Evolutionary conservation across 2,888 invertebrate species (phyloP).

Genomic region (Mimachlamys varia): DNA sequence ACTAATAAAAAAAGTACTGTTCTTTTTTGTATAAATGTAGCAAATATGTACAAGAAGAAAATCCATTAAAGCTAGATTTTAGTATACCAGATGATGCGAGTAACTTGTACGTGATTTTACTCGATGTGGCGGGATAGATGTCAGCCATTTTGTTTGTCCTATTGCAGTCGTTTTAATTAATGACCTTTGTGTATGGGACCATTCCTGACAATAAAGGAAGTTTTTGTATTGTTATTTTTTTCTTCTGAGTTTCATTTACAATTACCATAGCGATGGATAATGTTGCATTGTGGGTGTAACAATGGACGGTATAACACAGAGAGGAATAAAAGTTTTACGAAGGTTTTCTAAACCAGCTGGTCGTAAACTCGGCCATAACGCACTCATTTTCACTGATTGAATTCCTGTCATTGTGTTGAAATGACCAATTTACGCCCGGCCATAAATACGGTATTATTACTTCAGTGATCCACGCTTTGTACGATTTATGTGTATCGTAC

Average conservation of each 20-base stretch:
- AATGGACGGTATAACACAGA: neutral
- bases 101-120: neutral
- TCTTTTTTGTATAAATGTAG: neutral
- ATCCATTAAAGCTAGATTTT: neutral
- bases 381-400: neutral
- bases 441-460: conserved; percentile 1
- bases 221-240: conserved; percentile 9
- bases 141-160: neutral
- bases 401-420: neutral
- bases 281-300: conserved; percentile 30
- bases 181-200: neutral
- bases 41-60: neutral
- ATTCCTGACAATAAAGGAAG: neutral
- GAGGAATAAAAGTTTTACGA: neutral
- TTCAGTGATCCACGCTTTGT: neutral
- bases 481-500: conserved; percentile 14
- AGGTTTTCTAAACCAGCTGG: conserved; percentile 11
- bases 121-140: neutral
- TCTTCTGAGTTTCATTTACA: neutral
- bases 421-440: conserved; percentile 22
- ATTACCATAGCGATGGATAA: conserved; percentile 12
- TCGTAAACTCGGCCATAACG: conserved; percentile 14
- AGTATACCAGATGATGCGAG: neutral
- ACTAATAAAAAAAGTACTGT: neutral
- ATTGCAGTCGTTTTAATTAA: neutral